phyloP scores from a whole-genome alignment of 2,113 vertebrate genomes.

The Riparia riparia region DNA sequence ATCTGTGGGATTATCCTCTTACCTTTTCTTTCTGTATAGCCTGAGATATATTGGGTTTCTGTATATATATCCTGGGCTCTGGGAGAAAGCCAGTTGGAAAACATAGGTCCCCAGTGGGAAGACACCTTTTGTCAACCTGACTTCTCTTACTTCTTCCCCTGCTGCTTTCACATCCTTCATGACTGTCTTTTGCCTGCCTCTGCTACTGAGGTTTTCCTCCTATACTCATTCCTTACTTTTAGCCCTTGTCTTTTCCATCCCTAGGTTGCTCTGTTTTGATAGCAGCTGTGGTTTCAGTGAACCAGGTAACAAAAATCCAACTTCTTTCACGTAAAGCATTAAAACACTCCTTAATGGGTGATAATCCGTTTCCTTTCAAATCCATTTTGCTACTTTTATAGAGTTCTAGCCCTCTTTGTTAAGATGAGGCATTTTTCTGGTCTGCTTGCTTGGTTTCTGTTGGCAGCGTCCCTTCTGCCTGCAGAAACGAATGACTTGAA shows the following conservation, averaged over 20 bases:
- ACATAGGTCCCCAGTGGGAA: neutral
- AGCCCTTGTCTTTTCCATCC: neutral
- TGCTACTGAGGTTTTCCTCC: neutral
- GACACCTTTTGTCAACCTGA: neutral
- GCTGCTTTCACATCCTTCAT: neutral
- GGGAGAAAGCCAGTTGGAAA: neutral
- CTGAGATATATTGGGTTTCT: neutral
- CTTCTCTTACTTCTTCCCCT: neutral
- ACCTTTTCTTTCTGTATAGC: neutral
- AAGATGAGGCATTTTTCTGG: neutral
- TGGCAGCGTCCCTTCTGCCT: constrained; percentile 4
- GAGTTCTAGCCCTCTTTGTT: neutral
- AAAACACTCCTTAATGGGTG: neutral
- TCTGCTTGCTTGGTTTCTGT: neutral
- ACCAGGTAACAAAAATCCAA: neutral
- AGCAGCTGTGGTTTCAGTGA: neutral
- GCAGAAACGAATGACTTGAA: neutral
- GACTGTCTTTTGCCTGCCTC: neutral
- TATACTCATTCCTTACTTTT: neutral
- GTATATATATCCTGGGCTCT: neutral
- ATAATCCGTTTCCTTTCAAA: neutral
- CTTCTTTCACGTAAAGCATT: neutral
- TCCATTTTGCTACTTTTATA: neutral
- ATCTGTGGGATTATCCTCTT: neutral
- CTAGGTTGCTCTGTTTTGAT: neutral